phyloP scores from a whole-genome alignment of 1,140 invertebrate genomes.

The Rhyacophila brunnea region DNA sequence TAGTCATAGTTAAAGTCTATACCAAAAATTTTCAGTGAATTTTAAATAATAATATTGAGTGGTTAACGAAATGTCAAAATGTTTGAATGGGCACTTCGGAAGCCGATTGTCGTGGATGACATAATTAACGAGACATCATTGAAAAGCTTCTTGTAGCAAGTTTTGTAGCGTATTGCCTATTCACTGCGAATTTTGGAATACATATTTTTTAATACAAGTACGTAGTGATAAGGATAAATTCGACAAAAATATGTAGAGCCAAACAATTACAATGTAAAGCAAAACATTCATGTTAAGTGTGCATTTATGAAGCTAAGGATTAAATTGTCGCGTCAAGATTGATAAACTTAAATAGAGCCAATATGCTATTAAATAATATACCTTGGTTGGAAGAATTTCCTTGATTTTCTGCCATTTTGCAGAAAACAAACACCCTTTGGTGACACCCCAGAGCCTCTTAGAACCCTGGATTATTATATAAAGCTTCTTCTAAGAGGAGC shows the following conservation, averaged over 20 bases:
- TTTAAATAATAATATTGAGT: no score
- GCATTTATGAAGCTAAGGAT: not conserved
- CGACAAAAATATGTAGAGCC: not conserved
- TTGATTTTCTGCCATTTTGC: slow-evolving; percentile 29
- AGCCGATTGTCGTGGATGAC: not conserved
- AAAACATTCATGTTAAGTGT: not conserved
- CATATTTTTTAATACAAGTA: not conserved
- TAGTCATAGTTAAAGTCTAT: no score
- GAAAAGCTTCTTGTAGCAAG: no score
- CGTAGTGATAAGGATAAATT: not conserved
- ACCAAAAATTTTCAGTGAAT: no score
- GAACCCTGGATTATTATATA: not conserved
- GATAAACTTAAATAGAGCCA: not conserved
- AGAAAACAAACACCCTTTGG: slow-evolving; percentile 26
- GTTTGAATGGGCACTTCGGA: no score
- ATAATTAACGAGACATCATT: not conserved
- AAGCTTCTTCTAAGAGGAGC: not conserved
- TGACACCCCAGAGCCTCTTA: slow-evolving; percentile 16
- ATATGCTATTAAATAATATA: not conserved
- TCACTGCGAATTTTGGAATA: not conserved
- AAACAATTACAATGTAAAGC: no score
- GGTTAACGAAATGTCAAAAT: no score
- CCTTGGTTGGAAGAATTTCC: slow-evolving; percentile 26
- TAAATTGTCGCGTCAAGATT: not conserved
- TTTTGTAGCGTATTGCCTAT: no score